Evolutionary conservation across 2,113 vertebrate species (phyloP).

Genomic region (Recurvirostra avosetta): DNA sequence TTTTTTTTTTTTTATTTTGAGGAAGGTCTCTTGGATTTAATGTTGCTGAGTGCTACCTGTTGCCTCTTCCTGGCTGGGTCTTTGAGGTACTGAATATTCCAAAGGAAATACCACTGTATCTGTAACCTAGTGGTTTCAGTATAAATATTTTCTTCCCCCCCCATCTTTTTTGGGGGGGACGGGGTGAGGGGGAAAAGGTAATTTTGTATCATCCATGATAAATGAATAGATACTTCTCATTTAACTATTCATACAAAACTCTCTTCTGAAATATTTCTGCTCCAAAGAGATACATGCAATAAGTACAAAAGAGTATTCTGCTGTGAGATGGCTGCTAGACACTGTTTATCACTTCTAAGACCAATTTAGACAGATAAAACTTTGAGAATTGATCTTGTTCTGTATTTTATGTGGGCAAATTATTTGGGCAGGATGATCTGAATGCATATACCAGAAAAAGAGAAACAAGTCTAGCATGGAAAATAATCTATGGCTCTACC

Average conservation of each 20-base stretch:
- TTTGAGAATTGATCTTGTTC: neutral
- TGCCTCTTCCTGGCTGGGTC: neutral
- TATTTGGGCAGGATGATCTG: neutral
- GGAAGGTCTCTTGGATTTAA: neutral
- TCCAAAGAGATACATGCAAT: neutral
- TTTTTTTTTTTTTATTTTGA: neutral
- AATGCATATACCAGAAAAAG: neutral
- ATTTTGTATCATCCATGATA: neutral
- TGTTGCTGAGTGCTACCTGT: neutral
- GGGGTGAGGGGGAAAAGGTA: neutral
- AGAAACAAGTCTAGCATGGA: neutral
- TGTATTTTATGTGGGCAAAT: neutral
- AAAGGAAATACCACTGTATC: neutral
- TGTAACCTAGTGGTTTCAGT: neutral
- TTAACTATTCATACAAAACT: neutral
- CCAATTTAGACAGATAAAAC: neutral
- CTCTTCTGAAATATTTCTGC: neutral
- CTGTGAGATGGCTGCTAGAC: neutral
- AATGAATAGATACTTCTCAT: neutral
- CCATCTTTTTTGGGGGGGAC: accelerated
- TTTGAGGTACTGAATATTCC: neutral
- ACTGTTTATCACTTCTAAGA: neutral
- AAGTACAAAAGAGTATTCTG: neutral
- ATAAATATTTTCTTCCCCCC: neutral
- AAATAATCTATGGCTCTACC: neutral